Conservation (phyloP, 2,113 vertebrate genomes). For the Gnathonemus echidnorhynchus region DNA sequence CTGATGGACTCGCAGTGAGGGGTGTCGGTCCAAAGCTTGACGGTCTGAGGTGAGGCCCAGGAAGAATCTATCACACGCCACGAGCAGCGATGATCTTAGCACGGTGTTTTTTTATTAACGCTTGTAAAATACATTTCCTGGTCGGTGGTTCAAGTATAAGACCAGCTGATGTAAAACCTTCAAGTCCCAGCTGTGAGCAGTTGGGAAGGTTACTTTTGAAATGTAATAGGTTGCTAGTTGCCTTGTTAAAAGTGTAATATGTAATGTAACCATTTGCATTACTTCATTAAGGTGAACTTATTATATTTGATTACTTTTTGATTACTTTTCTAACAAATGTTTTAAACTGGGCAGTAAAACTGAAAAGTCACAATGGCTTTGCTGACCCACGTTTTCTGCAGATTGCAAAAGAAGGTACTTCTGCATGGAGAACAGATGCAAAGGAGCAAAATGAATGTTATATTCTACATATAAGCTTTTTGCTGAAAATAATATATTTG, state of each 20-base stretch:
- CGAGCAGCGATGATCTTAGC: slow-evolving; percentile 26
- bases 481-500: too few relatives aligned
- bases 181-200: slow-evolving; percentile 7
- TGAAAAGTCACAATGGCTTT: not conserved
- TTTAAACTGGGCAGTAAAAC: not conserved
- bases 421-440: not conserved
- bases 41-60: slow-evolving; percentile 49
- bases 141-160: slow-evolving; percentile 53
- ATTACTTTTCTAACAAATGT: not conserved
- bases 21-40: slow-evolving; percentile 56
- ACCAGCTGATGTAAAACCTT: slow-evolving; percentile 39
- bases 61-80: slow-evolving; percentile 31
- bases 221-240: not conserved
- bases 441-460: not conserved
- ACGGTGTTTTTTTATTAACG: not conserved
- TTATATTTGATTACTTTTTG: not conserved
- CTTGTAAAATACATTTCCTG: slow-evolving; percentile 47
- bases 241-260: not conserved
- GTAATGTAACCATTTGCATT: not conserved
- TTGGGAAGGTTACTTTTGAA: not conserved
- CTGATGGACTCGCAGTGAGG: slow-evolving; percentile 54
- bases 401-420: not conserved
- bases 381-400: not conserved
- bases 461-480: not conserved
- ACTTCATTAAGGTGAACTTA: not conserved